Evolutionary conservation across 2,113 vertebrate genomes (phyloP).

Genomic region (Trachemys scripta): DNA sequence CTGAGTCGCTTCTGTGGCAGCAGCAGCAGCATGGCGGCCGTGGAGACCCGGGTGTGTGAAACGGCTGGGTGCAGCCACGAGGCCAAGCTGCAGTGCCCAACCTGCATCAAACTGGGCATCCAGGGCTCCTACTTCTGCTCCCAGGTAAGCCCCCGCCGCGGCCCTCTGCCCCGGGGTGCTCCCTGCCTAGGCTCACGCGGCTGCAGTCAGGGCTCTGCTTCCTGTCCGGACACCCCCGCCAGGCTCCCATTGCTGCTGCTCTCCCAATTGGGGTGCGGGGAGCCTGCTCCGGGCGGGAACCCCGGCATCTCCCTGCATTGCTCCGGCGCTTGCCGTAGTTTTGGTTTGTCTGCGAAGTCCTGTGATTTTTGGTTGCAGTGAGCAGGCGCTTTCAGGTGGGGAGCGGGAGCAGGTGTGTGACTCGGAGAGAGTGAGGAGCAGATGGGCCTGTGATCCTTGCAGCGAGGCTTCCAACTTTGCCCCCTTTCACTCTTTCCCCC

Average conservation of each 20-base stretch:
- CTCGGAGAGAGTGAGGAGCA: too few relatives aligned
- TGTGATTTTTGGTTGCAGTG: too few relatives aligned
- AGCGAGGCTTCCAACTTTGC: not conserved
- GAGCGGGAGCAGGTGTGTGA: not conserved
- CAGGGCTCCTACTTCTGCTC: constrained; percentile 98
- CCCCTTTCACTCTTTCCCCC: not conserved
- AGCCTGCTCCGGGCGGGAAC: not conserved
- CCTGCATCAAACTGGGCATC: constrained; percentile 97
- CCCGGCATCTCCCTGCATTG: not conserved
- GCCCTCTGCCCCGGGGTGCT: too few relatives aligned
- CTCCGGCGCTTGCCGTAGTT: not conserved
- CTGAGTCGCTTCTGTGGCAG: constrained; percentile 47
- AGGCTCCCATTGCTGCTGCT: not conserved
- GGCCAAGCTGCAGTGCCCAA: constrained; percentile 97
- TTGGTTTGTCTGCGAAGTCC: too few relatives aligned
- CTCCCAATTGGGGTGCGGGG: rapidly evolving
- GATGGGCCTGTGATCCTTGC: not conserved
- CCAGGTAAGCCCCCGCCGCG: constrained; percentile 83
- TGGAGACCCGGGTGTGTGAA: constrained; percentile 92
- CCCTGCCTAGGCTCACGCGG: not conserved
- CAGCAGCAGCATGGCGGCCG: constrained; percentile 93
- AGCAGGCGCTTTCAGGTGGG: not conserved
- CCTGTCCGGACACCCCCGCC: not conserved
- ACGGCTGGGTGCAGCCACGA: constrained; percentile 92
- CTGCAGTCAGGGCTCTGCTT: too few relatives aligned